Evolutionary conservation across 2,797 vertebrate genomes (phyloP), one percentile per base, ranked within the genome.

Genomic region (Acanthurus leucopareius): DNA sequence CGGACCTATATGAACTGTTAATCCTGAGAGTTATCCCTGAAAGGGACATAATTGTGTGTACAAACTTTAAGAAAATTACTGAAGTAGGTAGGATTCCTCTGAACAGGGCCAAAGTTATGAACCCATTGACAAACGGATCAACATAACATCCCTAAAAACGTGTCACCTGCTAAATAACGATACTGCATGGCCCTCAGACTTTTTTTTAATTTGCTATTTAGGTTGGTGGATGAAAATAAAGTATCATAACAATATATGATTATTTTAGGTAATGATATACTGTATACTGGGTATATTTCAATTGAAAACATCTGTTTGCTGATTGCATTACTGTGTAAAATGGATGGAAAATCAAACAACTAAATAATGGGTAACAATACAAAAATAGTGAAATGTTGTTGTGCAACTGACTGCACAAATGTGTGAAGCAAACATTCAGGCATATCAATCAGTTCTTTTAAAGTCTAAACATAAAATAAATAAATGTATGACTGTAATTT

Each of bases 401-500:
- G 28, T 48, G 15, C 13, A 20, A n/a, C 2, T 45, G 40, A 53
- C 17, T 52, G 45, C 53, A 58, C 17, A 47, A 45, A 38, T 25
- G 53, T 10, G 52, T 8, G 14, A 0, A 32, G 45, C 42, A 53
- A 51, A 79, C 38, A 63, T 57, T 63, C n/a, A 67, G 38, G 19
- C 28, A 28, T 28, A 28, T 28, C 28, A 28, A 4, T 28, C 28
- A 28, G 28, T 28, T 28, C 28, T 28, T 28, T 28, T 28, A 28
- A 28, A 28, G 28, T 28, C 25, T 45, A n/a, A 69, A 64, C 10
- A 69, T 38, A 40, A 22, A 14, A 44, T n/a, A 63, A 20, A 13
- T 20, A 61, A 68, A 72, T 56, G n/a, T 11, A 54, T 28, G 1
- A 10, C 11, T 44, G 42, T 32, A 54, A 58, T 76, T 62, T 69